Evolutionary conservation across 2,797 vertebrate species (phyloP).

Genomic region (Takifugu ocellatus): DNA sequence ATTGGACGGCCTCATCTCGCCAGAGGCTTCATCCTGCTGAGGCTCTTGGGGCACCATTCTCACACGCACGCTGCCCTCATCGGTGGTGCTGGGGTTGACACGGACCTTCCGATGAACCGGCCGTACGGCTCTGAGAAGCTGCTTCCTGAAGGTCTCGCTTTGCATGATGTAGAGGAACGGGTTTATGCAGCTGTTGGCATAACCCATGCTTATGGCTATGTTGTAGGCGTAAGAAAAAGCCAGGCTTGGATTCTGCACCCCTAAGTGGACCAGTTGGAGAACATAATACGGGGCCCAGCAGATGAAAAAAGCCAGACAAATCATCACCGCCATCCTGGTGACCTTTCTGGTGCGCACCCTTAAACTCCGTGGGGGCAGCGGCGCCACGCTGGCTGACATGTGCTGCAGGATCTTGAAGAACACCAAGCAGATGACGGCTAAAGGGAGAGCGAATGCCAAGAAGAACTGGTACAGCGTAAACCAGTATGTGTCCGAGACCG

Average conservation of each 20-base stretch:
- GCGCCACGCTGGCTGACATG: constrained; percentile 82
- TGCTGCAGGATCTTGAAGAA: constrained; percentile 87
- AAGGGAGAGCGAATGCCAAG: constrained; percentile 82
- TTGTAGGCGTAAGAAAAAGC: constrained; percentile 83
- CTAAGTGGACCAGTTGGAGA: constrained; percentile 81
- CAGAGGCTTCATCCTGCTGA: constrained; percentile 36
- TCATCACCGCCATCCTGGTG: constrained; percentile 84
- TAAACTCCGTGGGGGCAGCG: constrained; percentile 78
- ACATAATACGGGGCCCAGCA: constrained; percentile 87
- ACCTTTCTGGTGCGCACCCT: constrained; percentile 78
- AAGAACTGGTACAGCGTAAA: constrained; percentile 88
- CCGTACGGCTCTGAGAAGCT: constrained; percentile 74
- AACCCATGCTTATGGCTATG: constrained; percentile 85
- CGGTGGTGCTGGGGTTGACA: constrained; percentile 73
- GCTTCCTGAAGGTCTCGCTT: constrained; percentile 83
- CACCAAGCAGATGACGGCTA: constrained; percentile 78
- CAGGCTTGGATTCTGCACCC: constrained; percentile 76
- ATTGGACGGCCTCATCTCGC: constrained; percentile 36
- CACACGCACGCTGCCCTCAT: constrained; percentile 73
- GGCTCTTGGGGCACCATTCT: constrained; percentile 73
- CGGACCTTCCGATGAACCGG: constrained; percentile 65
- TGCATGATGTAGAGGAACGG: constrained; percentile 83
- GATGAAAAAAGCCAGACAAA: constrained; percentile 80
- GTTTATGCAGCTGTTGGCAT: constrained; percentile 87
- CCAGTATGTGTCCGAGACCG: constrained; percentile 79